Conservation (phyloP, 2,797 vertebrate species). For the Urocyon cinereoargenteus region DNA sequence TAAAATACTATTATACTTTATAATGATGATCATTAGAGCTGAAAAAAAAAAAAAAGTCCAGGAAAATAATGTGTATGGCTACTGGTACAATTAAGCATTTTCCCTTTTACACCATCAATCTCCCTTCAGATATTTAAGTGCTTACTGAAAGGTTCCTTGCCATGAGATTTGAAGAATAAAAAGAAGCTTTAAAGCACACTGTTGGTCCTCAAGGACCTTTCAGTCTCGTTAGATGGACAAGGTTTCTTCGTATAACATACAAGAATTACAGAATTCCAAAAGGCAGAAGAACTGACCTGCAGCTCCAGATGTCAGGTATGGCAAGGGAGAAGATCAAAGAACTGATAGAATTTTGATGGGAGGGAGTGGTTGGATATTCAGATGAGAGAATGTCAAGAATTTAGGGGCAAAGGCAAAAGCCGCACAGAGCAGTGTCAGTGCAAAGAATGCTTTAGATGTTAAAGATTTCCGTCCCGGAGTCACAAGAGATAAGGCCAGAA, state of each 20-base stretch:
- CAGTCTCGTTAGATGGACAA: neutral
- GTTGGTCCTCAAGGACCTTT: neutral
- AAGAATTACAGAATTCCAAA: neutral
- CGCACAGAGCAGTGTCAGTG: neutral
- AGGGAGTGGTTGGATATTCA: neutral
- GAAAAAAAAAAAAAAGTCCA: neutral
- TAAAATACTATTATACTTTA: constrained; percentile 23
- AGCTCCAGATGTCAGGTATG: neutral
- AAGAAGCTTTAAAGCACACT: neutral
- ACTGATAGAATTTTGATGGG: neutral
- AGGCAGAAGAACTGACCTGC: neutral
- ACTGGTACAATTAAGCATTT: neutral
- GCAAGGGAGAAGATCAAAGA: neutral
- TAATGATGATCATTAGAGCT: neutral
- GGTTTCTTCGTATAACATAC: neutral
- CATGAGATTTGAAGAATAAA: neutral
- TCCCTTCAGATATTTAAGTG: constrained; percentile 12
- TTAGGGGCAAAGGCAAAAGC: neutral
- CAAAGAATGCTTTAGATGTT: neutral
- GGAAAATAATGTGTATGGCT: constrained; percentile 26
- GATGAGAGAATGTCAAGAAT: neutral
- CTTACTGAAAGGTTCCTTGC: neutral
- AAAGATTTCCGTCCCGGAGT: neutral
- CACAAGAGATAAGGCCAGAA: neutral
- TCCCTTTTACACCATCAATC: neutral